These are phyloP conservation scores for Campylomormyrus tamandua DNA, from an alignment of 2,113 vertebrate species.

Conservation along the genomic window DNA sequence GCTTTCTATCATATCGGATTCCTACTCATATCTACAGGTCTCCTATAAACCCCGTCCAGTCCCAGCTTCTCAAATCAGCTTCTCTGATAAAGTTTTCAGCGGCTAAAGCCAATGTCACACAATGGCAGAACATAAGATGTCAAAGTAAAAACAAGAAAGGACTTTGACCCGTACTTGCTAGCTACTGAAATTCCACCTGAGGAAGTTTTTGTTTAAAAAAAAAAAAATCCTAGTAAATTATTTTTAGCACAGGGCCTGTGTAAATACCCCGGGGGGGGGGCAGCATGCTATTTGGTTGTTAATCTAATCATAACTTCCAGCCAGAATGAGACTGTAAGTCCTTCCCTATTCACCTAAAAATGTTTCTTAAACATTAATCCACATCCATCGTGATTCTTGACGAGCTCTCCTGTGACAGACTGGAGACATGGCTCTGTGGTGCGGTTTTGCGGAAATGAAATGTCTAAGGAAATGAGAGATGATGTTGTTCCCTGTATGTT, in stretches of 20 bases:
- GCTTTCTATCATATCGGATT: background rate
- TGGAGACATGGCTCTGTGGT: background rate
- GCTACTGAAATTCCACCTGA: background rate
- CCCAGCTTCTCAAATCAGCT: background rate
- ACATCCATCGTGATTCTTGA: background rate
- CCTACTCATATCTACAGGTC: background rate
- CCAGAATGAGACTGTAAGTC: background rate
- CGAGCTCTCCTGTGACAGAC: background rate
- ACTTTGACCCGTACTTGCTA: background rate
- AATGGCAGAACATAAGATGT: background rate
- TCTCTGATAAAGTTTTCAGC: background rate
- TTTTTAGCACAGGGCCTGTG: background rate
- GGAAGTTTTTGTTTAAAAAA: background rate
- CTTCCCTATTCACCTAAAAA: background rate
- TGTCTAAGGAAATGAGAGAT: background rate
- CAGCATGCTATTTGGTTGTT: background rate
- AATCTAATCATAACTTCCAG: background rate
- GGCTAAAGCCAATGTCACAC: background rate
- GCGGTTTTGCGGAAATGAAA: background rate
- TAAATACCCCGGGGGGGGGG: background rate
- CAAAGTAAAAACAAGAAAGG: background rate
- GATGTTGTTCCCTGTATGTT: background rate
- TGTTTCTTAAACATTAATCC: background rate
- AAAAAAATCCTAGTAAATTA: background rate
- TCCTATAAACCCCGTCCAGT: background rate